Evolutionary conservation across 1,140 invertebrate genomes (phyloP).

Genomic region (Zaprionus ornatus): DNA sequence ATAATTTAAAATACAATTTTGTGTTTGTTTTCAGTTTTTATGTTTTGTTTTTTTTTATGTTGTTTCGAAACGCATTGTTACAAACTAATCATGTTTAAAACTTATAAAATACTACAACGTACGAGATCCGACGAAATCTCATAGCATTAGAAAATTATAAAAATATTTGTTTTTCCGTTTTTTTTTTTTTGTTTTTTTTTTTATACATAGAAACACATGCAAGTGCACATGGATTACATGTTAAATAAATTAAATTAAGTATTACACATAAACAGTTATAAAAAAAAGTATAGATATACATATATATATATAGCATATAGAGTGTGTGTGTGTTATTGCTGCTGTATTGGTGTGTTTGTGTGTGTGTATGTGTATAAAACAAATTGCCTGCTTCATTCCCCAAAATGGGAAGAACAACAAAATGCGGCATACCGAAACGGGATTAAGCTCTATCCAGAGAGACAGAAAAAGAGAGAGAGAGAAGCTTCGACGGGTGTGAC

Average conservation of each 20-base stretch:
- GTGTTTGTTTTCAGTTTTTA: conserved; percentile 30
- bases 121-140: conserved; percentile 80
- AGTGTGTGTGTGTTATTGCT: conserved; percentile 32
- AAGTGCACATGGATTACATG: conserved; percentile 51
- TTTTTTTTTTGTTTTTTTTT: conserved; percentile 4
- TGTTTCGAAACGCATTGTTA: conserved; percentile 65
- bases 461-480: conserved; percentile 31
- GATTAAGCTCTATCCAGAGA: conserved; percentile 23
- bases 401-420: conserved; percentile 50
- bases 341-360: conserved; percentile 26
- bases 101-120: conserved; percentile 82
- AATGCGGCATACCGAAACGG: conserved; percentile 27
- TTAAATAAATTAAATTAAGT: conserved; percentile 76
- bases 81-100: conserved; percentile 70
- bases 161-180: conserved; percentile 20
- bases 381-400: conserved; percentile 20
- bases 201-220: conserved; percentile 43
- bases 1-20: conserved; percentile 56
- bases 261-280: conserved; percentile 40
- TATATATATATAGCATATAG: conserved; percentile 32
- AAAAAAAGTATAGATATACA: conserved; percentile 46
- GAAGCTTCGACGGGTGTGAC: conserved; percentile 1
- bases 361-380: conserved; percentile 35
- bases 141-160: conserved; percentile 64
- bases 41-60: conserved; percentile 29